These are phyloP conservation scores for Scelioninae gen. 2 DNA, from an alignment of 2,888 invertebrate species.

Conservation along the genomic window DNA sequence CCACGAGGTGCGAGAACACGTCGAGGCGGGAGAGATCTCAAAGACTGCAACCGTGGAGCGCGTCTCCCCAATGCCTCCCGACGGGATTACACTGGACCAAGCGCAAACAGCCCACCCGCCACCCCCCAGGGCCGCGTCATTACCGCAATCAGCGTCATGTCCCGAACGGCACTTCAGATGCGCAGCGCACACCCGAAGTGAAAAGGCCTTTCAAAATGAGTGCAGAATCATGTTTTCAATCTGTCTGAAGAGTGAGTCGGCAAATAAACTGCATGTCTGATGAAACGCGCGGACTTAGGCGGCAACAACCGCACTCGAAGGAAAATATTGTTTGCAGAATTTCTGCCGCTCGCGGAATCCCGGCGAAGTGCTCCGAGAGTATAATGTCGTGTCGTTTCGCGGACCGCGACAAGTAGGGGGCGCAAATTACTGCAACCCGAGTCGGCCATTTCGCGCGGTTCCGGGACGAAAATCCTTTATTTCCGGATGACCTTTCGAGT, in stretches of 20 bases:
- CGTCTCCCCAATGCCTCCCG: no score
- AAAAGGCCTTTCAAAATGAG: slow-evolving; percentile 51
- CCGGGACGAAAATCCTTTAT: no score
- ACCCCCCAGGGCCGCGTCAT: slow-evolving; percentile 43
- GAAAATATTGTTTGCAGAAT: slow-evolving; percentile 34
- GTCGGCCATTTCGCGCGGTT: background rate
- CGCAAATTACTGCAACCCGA: slow-evolving; percentile 1
- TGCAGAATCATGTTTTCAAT: slow-evolving; percentile 55
- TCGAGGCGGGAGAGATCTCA: no score
- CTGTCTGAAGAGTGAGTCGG: slow-evolving; percentile 28
- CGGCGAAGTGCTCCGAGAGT: slow-evolving; percentile 29
- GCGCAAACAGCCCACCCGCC: no score
- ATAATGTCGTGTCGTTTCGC: slow-evolving; percentile 19
- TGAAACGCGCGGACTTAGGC: slow-evolving; percentile 34
- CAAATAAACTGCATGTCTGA: slow-evolving; percentile 48
- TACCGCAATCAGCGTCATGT: slow-evolving; percentile 52
- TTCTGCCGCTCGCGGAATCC: slow-evolving; percentile 17
- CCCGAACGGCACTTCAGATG: slow-evolving; percentile 39
- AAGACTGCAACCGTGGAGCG: no score
- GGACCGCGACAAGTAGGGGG: slow-evolving; percentile 3
- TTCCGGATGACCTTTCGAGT: no score
- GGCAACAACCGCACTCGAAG: slow-evolving; percentile 36
- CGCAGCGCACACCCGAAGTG: slow-evolving; percentile 32
- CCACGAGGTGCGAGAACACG: no score
- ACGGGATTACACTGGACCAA: no score